A percentile compares a stretch with the other conserved stretches of the same genome.
phyloP scores from a whole-genome alignment of 1,140 invertebrate genomes.

The Maconellicoccus hirsutus region DNA sequence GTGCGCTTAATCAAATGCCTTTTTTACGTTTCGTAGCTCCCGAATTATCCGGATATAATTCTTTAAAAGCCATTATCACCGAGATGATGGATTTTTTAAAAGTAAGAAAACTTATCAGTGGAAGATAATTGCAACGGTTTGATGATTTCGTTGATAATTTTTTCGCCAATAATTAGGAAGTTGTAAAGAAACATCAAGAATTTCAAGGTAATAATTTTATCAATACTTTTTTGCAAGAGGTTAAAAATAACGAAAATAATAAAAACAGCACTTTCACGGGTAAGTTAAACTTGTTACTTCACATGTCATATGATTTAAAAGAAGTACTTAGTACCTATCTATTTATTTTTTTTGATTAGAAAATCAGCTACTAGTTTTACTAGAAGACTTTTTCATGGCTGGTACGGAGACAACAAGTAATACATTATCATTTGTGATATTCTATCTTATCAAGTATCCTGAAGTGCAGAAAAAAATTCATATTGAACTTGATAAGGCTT shows the following conservation, averaged over 20 bases:
- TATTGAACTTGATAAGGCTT: conserved; percentile 51
- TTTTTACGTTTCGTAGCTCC: conserved; percentile 48
- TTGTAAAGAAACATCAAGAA: neutral
- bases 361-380: conserved; percentile 50
- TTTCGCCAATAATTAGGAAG: neutral
- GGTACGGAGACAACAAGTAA: conserved; percentile 57
- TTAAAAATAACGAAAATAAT: conserved; percentile 34
- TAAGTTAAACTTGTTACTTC: neutral
- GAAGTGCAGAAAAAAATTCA: conserved; percentile 52
- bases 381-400: conserved; percentile 56
- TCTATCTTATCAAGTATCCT: conserved; percentile 50
- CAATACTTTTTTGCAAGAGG: conserved; percentile 52
- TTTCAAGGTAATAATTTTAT: conserved; percentile 49
- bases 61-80: conserved; percentile 36
- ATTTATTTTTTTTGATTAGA: conserved; percentile 35
- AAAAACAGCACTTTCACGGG: neutral
- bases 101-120: conserved; percentile 28
- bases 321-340: no score
- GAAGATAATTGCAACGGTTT: no score
- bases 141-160: no score
- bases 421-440: conserved; percentile 46
- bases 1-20: conserved; percentile 51
- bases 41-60: conserved; percentile 43
- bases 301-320: no score
- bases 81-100: conserved; percentile 38